These are phyloP conservation scores for Drosophila rubida DNA, from an alignment of 2,888 invertebrate genomes.

Conservation along the genomic window DNA sequence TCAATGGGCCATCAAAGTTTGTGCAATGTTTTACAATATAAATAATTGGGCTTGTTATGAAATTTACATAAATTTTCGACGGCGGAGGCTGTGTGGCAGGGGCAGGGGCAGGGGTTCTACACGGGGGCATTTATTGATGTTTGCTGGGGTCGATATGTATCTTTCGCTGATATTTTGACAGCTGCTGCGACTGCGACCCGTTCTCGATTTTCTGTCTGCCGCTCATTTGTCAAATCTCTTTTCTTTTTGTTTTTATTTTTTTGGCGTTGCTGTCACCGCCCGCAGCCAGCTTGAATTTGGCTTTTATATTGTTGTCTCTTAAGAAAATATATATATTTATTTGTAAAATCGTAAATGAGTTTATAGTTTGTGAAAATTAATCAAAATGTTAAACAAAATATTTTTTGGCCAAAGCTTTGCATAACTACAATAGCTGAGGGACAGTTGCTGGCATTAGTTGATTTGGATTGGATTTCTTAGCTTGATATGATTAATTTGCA, in stretches of 20 bases:
- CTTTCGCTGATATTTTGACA: conserved; percentile 43
- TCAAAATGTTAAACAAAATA: conserved; percentile 30
- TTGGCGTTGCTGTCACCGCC: conserved; percentile 50
- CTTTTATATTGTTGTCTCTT: conserved; percentile 8
- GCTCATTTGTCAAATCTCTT: conserved; percentile 58
- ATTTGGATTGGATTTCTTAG: conserved; percentile 25
- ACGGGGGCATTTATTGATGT: conserved; percentile 9
- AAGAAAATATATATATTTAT: neutral
- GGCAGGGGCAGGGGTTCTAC: conserved; percentile 25
- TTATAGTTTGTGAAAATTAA: conserved; percentile 41
- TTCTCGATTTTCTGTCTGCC: conserved; percentile 39
- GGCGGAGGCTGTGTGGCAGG: neutral
- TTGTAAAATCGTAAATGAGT: conserved; percentile 21
- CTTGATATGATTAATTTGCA: conserved; percentile 62
- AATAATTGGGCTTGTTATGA: conserved; percentile 64
- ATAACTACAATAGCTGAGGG: conserved; percentile 24
- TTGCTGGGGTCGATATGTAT: conserved; percentile 23
- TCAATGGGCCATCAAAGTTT: conserved; percentile 40
- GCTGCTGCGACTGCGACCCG: conserved; percentile 21
- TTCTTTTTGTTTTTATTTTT: conserved; percentile 7
- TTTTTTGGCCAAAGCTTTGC: conserved; percentile 32
- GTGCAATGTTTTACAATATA: conserved; percentile 54
- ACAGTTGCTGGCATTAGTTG: conserved; percentile 21
- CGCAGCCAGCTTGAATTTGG: conserved; percentile 36
- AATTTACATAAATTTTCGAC: conserved; percentile 61